These are phyloP conservation scores for Notothenia rossii DNA, from an alignment of 2,113 vertebrate genomes.

Conservation along the genomic window DNA sequence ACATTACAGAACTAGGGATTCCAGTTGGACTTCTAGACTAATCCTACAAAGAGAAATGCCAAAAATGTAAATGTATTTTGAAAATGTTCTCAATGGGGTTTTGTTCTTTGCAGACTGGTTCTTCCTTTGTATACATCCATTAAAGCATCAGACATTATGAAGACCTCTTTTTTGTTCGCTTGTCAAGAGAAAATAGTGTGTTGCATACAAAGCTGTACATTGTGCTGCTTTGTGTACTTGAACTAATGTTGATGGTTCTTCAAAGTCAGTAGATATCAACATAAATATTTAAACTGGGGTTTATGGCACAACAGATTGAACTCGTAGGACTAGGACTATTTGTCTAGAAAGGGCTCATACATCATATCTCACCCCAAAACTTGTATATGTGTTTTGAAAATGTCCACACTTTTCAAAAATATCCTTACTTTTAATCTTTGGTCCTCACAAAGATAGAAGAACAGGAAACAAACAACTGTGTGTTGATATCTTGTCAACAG, in stretches of 20 bases:
- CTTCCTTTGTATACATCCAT: neutral
- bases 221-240: neutral
- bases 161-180: neutral
- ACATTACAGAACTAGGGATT: neutral
- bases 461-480: neutral
- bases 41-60: too few species aligned
- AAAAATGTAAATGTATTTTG: neutral
- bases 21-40: neutral
- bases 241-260: neutral
- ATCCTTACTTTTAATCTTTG: neutral
- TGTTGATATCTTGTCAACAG: neutral
- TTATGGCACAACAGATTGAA: neutral
- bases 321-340: neutral
- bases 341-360: neutral
- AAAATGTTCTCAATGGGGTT: neutral
- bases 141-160: neutral
- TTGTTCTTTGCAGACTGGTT: neutral
- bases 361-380: neutral
- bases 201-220: neutral
- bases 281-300: neutral
- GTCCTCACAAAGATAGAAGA: neutral
- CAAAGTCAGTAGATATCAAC: neutral
- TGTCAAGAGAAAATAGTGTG: neutral
- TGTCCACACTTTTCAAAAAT: neutral
- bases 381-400: neutral